Base-by-base conservation (phyloP, 2,797 vertebrate genomes). In the Streptopelia turtur region DNA sequence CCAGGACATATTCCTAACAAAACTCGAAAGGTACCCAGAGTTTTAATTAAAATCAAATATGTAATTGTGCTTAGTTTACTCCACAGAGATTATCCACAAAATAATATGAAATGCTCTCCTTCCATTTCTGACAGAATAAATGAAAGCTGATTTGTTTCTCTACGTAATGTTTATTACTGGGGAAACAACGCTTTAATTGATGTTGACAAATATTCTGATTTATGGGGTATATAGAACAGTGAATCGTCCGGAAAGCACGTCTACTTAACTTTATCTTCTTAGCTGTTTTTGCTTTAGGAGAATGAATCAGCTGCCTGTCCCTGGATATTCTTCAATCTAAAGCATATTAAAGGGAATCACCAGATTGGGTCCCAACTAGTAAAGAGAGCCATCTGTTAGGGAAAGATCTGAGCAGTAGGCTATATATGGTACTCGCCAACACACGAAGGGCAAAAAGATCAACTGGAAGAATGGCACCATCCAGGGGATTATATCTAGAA, bases 21-120 rank as follows among this genome's bases (percentile, higher is more conserved):
- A 98, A 98, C 94, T 97, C 91, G 95, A 98, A 98, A 98, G 97
- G 96, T 98, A 97, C 94, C 96, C 97, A 96, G 96, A 98, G 97
- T 98, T 98, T 98, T 98, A 98, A 98, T 98, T 98, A 98, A 98
- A 98, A 98, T 97, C 97, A 97, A 98, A 96, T 97, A 97, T 96
- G 93, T 97, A 96, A 98, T 97, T 97, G 96, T 96, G 93, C 95
- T 97, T 96, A 82, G 95, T 97, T 97, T 96, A 94, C 81, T 97
- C 97, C 93, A 76, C 81, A 69, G 97, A 97, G 97, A 97, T 95
- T 93, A 96, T 60, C 94, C 89, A 68, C 96, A 90, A 97, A 98
- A 98, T 97, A 97, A 98, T 97, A 96, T 75, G 87, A 97, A 97
- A 87, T 78, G 24, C 88, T 96, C 16, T 78, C 91, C 93, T 96